These are phyloP conservation scores for Nannospalax galili DNA, from an alignment of 2,113 vertebrate species.

Conservation along the genomic window DNA sequence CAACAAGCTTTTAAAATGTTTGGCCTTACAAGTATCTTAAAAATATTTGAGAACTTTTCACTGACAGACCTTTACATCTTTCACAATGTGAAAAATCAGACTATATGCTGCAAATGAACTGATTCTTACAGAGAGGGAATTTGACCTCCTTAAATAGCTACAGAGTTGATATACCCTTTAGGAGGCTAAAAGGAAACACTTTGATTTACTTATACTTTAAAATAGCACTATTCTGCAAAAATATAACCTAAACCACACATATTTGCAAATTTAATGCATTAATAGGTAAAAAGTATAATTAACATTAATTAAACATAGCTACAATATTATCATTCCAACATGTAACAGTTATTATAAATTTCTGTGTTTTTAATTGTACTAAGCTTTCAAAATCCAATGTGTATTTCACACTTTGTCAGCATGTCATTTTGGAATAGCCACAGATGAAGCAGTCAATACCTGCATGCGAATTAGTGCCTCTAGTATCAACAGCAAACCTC, in stretches of 20 bases:
- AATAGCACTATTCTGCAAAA: constrained; percentile 42
- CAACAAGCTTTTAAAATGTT: constrained; percentile 49
- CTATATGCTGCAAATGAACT: constrained; percentile 55
- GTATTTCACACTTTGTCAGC: neutral
- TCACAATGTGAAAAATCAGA: constrained; percentile 56
- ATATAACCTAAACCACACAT: neutral
- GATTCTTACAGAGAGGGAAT: constrained; percentile 63
- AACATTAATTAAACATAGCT: constrained; percentile 32
- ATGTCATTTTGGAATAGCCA: constrained; percentile 45
- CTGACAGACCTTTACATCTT: constrained; percentile 22
- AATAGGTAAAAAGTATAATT: constrained; percentile 31
- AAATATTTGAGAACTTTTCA: constrained; percentile 49
- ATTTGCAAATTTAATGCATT: constrained; percentile 31
- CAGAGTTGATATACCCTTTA: constrained; percentile 62
- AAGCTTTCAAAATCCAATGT: constrained; percentile 33
- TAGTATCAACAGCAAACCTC: neutral
- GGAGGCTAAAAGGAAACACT: constrained; percentile 47
- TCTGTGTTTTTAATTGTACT: neutral
- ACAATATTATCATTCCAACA: constrained; percentile 47
- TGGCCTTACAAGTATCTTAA: constrained; percentile 49
- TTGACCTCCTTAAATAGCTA: constrained; percentile 63
- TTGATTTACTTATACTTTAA: constrained; percentile 55
- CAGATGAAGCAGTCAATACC: neutral
- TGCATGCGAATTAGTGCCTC: neutral
- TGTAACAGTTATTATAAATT: neutral